Evolutionary conservation across 2,797 vertebrate genomes (phyloP), one percentile per base, ranked within the genome.

Genomic region (Salmo trutta): DNA sequence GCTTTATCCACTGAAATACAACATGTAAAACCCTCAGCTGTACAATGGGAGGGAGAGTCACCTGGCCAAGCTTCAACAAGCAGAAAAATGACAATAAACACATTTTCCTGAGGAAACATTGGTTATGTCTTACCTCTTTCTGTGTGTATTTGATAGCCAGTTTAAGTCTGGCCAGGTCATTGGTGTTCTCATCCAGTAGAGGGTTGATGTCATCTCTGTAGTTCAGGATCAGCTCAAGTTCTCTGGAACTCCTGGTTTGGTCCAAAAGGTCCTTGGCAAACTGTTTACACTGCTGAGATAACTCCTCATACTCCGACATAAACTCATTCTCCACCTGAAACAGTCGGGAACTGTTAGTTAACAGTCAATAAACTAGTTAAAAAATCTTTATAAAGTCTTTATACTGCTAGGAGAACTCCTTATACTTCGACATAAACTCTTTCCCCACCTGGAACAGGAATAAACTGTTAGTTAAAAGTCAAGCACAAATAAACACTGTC

Each of bases 201-300:
- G 97, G 94, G 80, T 96, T 95, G 78, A 94, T 93, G 89, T 98
- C 94, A 72, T 99, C 98, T 24, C 95, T 94, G 86, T 97, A 98
- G 93, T 99, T 99, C 53, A 99, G 97, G 88, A 99, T 97, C 87
- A 96, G 96, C 91, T 99, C 94, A 87, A 99, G 90, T 88, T 99
- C 98, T 77, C 94, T 96, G n/a, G 98, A 99, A 87, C 97, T 99
- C 59, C 98, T 91, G 5, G 98, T 99, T 92, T 99, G 98, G 91
- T 99, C 98, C 90, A 99, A 87, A 2, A 99, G 96, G 86, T 98
- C 95, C 89, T 99, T 99, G 3, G 97, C 98, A 85, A 99, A 99
- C 65, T 95, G 94, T 84, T 99, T 97, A 83, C 98, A 99, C 52
- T 93, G 94, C 6, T 82, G 90, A 0, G 97, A 98, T 77, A 99